phyloP scores from a whole-genome alignment of 2,888 invertebrate species.

The Pantelozetes paolii region DNA sequence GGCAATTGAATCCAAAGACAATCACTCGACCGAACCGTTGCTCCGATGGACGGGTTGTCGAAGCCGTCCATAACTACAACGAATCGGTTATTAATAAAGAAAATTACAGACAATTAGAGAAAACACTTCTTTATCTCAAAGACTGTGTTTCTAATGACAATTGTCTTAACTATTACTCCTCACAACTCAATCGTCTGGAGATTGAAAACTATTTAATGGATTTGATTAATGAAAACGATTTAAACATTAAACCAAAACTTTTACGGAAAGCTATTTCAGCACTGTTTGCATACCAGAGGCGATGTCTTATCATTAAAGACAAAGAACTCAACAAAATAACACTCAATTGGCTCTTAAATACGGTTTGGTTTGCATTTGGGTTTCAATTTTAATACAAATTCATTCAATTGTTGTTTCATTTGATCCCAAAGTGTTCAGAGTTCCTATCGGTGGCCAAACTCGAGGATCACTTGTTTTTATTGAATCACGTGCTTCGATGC shows the following conservation, averaged over 20 bases:
- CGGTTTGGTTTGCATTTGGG: not conserved
- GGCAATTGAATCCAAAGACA: slow-evolving; percentile 31
- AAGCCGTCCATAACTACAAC: slow-evolving; percentile 37
- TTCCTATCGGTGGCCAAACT: slow-evolving; percentile 25
- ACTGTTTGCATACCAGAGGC: slow-evolving; percentile 42
- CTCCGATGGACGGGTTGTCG: slow-evolving; percentile 39
- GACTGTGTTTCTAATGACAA: slow-evolving; percentile 41
- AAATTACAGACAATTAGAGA: slow-evolving; percentile 28
- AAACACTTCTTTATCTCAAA: slow-evolving; percentile 32
- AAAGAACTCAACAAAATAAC: slow-evolving; percentile 15
- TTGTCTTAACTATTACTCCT: slow-evolving; percentile 32
- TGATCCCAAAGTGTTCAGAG: not conserved
- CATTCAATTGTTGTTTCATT: not conserved
- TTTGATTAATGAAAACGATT: slow-evolving; percentile 27
- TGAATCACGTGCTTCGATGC: slow-evolving; percentile 44
- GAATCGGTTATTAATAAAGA: slow-evolving; percentile 38
- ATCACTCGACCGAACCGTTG: slow-evolving; percentile 35
- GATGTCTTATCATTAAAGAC: slow-evolving; percentile 15
- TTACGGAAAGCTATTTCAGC: slow-evolving; percentile 40
- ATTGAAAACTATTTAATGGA: slow-evolving; percentile 35
- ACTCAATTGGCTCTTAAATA: slow-evolving; percentile 29
- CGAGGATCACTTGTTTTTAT: slow-evolving; percentile 40
- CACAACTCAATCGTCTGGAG: slow-evolving; percentile 33
- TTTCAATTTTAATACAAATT: not conserved
- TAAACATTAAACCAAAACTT: not conserved